Evolutionary conservation across 2,888 invertebrate species (phyloP).

Genomic region (Hartigia nigra): DNA sequence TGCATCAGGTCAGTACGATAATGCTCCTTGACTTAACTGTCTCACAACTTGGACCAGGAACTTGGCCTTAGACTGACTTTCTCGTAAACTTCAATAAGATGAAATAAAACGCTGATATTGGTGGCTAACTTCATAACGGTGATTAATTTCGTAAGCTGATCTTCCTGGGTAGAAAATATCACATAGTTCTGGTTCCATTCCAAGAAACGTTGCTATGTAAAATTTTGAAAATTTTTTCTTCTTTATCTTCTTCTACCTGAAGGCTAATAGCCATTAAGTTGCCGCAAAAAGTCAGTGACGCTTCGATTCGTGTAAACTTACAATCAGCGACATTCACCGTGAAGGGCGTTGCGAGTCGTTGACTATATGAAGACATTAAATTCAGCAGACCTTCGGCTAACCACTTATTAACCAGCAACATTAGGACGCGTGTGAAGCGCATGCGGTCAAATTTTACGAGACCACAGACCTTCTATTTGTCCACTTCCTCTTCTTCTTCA

Average conservation of each 20-base stretch:
- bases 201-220: neutral
- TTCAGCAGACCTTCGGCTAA: neutral
- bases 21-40: neutral
- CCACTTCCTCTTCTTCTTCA: slow-evolving; percentile 25
- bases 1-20: slow-evolving; percentile 82
- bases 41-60: neutral
- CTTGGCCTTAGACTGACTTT: neutral
- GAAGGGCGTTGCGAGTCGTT: neutral
- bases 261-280: neutral
- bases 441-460: slow-evolving; percentile 51
- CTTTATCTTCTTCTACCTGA: neutral
- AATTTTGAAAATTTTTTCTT: neutral
- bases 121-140: neutral
- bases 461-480: slow-evolving; percentile 47
- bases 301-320: neutral
- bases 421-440: slow-evolving; percentile 36
- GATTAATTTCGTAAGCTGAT: neutral
- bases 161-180: neutral
- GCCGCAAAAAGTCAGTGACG: neutral
- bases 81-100: neutral
- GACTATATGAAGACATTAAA: slow-evolving; percentile 1
- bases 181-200: neutral
- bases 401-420: slow-evolving; percentile 39
- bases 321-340: neutral
- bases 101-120: no score